phyloP scores from a whole-genome alignment of 2,113 vertebrate species.

The Chlamydotis undulata region DNA sequence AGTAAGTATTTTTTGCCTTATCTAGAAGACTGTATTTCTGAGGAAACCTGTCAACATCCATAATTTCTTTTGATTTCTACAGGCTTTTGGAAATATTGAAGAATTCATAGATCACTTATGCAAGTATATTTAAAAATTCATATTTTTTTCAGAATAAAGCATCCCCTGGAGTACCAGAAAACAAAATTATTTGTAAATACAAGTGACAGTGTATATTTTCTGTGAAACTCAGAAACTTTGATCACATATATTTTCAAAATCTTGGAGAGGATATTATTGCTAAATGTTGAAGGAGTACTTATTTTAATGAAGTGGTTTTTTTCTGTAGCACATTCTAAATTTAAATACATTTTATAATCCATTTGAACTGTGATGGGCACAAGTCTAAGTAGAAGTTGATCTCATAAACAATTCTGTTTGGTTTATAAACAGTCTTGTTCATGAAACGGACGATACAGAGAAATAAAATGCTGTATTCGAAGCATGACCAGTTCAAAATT shows the following conservation, averaged over 20 bases:
- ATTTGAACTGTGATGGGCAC: neutral
- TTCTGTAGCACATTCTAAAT: neutral
- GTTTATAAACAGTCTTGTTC: neutral
- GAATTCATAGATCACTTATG: neutral
- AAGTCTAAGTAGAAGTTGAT: neutral
- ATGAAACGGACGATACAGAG: neutral
- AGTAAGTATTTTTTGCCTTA: neutral
- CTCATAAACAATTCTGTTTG: neutral
- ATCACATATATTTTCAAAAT: neutral
- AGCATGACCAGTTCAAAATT: neutral
- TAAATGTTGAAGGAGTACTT: neutral
- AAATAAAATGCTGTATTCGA: neutral
- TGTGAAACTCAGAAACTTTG: neutral
- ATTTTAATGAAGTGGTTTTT: neutral
- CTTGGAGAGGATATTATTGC: neutral
- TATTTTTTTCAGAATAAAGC: neutral
- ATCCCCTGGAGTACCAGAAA: neutral
- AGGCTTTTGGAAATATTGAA: neutral
- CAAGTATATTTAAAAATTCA: neutral
- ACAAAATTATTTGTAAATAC: neutral
- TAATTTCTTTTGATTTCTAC: constrained; percentile 28
- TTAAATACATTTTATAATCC: neutral
- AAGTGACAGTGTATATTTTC: neutral
- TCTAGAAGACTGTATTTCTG: neutral
- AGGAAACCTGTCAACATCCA: neutral